These are phyloP conservation scores for Bombyx mori DNA, from an alignment of 1,140 invertebrate genomes.

Conservation along the genomic window ASM3026992v2 NC_085122.1:3018501-3019000, in stretches of 20 bases:
- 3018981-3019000: not conserved
- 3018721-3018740: not conserved
- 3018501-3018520: too few species aligned
- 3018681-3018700: not conserved
- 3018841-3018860: not conserved
- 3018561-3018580: too few species aligned
- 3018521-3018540: too few species aligned
- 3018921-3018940: not conserved
- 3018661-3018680: not conserved
- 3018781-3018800: not conserved
- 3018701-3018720: not conserved
- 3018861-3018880: not conserved
- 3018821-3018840: not conserved
- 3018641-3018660: not conserved
- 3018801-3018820: not conserved
- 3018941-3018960: not conserved
- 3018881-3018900: not conserved
- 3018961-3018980: not conserved
- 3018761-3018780: not conserved
- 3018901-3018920: not conserved
- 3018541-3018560: too few species aligned
- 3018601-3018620: too few species aligned
- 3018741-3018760: not conserved
- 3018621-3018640: too few species aligned
- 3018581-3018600: too few species aligned